These are phyloP conservation scores for Felis chaus DNA, from an alignment of 2,113 vertebrate species.

Conservation along the genomic window DNA sequence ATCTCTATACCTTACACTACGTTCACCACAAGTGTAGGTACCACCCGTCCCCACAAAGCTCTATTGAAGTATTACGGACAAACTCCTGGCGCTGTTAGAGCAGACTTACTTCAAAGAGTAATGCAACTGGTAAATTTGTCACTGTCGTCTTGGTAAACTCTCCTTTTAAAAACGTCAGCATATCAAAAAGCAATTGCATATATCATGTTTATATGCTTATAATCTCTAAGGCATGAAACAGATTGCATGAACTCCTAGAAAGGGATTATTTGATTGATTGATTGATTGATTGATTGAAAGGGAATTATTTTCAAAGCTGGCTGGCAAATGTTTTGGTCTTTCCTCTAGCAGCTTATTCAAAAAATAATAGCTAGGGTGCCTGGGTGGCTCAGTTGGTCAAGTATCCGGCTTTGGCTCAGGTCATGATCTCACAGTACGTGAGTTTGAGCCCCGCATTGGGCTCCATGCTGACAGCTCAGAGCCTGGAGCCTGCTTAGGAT, in stretches of 20 bases:
- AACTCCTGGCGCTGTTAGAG: not conserved
- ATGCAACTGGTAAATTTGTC: not conserved
- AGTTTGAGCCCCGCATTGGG: no score
- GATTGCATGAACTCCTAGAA: not conserved
- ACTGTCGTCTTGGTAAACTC: not conserved
- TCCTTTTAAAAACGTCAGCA: not conserved
- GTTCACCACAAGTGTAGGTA: not conserved
- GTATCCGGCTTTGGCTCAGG: no score
- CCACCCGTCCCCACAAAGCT: not conserved
- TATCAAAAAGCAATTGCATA: not conserved
- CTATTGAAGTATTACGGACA: not conserved
- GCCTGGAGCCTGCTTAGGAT: no score
- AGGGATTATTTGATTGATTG: not conserved
- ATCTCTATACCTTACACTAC: accelerated
- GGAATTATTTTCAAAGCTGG: not conserved
- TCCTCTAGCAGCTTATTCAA: not conserved
- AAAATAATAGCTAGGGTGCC: not conserved
- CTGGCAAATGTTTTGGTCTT: not conserved
- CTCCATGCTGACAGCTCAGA: no score
- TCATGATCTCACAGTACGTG: no score
- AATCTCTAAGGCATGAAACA: not conserved
- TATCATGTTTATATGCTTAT: not conserved
- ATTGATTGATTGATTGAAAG: not conserved
- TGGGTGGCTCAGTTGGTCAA: no score
- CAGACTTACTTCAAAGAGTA: not conserved